A percentile compares a stretch with the other conserved stretches of the same genome.
These are phyloP conservation scores for Altica lythri DNA, from an alignment of 2,888 invertebrate genomes.

Conservation along the genomic window DNA sequence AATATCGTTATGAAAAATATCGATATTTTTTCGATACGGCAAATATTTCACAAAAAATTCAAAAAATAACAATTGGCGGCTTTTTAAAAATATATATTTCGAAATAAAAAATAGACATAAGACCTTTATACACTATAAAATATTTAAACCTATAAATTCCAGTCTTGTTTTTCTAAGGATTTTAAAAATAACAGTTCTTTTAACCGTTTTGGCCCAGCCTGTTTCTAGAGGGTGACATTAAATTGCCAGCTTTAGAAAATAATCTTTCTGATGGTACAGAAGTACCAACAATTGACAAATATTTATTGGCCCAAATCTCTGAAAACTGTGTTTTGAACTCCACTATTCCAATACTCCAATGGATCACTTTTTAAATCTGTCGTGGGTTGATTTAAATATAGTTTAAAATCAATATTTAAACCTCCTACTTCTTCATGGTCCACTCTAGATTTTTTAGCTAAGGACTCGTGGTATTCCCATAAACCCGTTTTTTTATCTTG, in stretches of 20 bases:
- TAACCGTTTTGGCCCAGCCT: slow-evolving; percentile 9
- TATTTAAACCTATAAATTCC: not conserved
- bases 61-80: not conserved
- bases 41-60: not conserved
- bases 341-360: slow-evolving; percentile 12
- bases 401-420: too few species aligned
- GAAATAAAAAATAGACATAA: not conserved
- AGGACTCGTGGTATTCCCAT: too few species aligned
- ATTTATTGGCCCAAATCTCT: slow-evolving; percentile 12
- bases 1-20: not conserved
- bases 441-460: too few species aligned
- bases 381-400: slow-evolving; percentile 7
- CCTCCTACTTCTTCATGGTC: too few species aligned
- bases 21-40: not conserved
- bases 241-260: slow-evolving; percentile 26
- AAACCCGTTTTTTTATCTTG: too few species aligned
- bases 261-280: slow-evolving; percentile 26
- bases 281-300: slow-evolving; percentile 22
- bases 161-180: not conserved
- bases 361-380: slow-evolving; percentile 4
- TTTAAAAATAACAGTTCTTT: slow-evolving; percentile 19
- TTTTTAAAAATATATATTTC: too few species aligned
- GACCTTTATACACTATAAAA: not conserved
- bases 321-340: slow-evolving; percentile 3
- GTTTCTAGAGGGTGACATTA: slow-evolving; percentile 15